phyloP scores from a whole-genome alignment of 53 echinoderm and acorn worm species.

The Hippasteria phrygiana region DNA sequence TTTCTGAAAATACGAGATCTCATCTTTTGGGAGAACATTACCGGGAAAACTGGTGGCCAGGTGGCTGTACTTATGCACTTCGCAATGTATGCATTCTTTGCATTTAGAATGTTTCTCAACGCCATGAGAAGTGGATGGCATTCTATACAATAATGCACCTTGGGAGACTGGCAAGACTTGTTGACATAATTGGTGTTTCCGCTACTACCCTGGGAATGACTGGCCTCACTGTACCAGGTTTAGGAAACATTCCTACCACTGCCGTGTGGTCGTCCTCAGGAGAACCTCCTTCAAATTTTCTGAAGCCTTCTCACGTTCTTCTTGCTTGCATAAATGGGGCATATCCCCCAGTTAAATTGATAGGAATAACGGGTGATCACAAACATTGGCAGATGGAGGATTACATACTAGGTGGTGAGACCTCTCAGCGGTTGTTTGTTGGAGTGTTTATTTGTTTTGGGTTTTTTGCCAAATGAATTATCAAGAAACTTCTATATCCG shows the following conservation, averaged over 20 bases:
- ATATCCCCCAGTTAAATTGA: too few relatives aligned
- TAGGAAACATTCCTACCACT: neutral
- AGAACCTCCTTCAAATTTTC: neutral
- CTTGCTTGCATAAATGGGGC: too few relatives aligned
- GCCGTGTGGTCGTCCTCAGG: neutral
- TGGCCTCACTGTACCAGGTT: neutral
- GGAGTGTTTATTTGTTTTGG: too few relatives aligned
- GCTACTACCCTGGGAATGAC: neutral
- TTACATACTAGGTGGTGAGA: too few relatives aligned
- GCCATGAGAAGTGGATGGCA: neutral
- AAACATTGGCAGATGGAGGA: too few relatives aligned
- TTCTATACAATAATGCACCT: neutral
- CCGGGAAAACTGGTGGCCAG: neutral
- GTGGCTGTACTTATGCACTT: neutral
- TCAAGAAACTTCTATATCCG: too few relatives aligned
- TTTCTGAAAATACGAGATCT: neutral
- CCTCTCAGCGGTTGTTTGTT: too few relatives aligned
- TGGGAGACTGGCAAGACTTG: neutral
- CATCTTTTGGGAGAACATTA: neutral
- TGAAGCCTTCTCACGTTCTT: neutral
- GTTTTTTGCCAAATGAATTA: too few relatives aligned
- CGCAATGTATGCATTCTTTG: neutral
- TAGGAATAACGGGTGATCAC: too few relatives aligned
- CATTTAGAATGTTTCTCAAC: neutral
- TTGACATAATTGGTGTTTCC: neutral